Percentiles rank a stretch among this genome's conserved stretches.
Conservation (phyloP, 2,113 vertebrate genomes). For the Syrrhaptes paradoxus region DNA sequence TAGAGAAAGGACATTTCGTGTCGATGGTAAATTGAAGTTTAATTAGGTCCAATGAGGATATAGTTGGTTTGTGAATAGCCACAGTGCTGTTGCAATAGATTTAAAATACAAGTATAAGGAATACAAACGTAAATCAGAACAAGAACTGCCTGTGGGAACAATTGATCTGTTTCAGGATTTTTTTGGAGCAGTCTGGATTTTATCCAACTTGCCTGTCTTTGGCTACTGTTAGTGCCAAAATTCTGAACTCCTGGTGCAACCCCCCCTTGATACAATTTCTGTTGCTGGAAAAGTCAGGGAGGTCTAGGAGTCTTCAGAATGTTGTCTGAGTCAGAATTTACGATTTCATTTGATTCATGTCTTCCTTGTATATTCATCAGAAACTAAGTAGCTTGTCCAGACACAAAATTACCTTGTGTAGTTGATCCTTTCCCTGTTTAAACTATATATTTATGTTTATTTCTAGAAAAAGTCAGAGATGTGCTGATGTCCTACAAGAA, state of each 20-base stretch:
- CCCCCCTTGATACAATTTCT: background rate
- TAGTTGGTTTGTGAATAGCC: background rate
- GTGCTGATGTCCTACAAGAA: constrained; percentile 86
- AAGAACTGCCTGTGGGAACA: background rate
- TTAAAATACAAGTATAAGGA: background rate
- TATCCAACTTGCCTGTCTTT: background rate
- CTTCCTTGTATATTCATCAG: background rate
- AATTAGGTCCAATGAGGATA: background rate
- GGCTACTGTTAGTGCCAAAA: background rate
- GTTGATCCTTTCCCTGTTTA: background rate
- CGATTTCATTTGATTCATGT: background rate
- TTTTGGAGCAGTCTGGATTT: background rate
- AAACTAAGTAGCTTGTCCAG: background rate
- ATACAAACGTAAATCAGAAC: background rate
- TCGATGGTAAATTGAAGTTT: background rate
- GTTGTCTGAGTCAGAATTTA: background rate
- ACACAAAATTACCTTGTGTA: background rate
- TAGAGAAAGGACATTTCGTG: background rate
- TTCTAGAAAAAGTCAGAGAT: constrained; percentile 82
- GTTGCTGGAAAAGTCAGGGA: background rate
- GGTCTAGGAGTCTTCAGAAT: background rate
- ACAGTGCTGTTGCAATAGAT: background rate
- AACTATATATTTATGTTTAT: background rate
- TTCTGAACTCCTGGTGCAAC: background rate
- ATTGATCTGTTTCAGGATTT: background rate